Conservation (phyloP, 2,797 vertebrate genomes). For the Arctocebus calabarensis region DNA sequence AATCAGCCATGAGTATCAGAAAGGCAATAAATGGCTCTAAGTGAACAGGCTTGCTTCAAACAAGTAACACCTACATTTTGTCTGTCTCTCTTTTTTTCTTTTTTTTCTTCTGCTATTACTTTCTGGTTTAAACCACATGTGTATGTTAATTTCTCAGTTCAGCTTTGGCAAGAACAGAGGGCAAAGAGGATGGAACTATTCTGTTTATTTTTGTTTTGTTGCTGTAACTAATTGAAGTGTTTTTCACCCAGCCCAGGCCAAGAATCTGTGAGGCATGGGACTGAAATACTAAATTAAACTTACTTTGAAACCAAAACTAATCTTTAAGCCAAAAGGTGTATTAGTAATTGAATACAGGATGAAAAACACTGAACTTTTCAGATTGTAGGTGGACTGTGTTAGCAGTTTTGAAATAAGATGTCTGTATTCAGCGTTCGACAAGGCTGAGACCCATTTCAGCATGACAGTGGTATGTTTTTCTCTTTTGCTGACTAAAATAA, state of each 20-base stretch:
- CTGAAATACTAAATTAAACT: constrained; percentile 65
- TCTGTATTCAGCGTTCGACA: neutral
- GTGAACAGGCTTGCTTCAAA: neutral
- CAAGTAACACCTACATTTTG: neutral
- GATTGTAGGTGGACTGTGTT: neutral
- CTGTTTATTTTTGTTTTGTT: neutral
- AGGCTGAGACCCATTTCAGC: constrained; percentile 17
- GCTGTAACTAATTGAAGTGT: constrained; percentile 36
- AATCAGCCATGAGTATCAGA: constrained; percentile 2
- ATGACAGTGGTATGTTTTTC: constrained; percentile 8
- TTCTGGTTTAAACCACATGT: constrained; percentile 48
- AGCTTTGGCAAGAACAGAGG: neutral
- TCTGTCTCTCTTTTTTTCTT: too few species aligned
- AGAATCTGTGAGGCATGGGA: constrained; percentile 23
- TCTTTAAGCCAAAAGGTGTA: constrained; percentile 63
- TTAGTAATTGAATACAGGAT: constrained; percentile 22
- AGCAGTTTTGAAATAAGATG: neutral
- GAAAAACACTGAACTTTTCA: constrained; percentile 41
- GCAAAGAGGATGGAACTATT: neutral
- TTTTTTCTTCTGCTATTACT: neutral
- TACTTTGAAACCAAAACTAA: constrained; percentile 75
- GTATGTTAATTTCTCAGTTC: constrained; percentile 4
- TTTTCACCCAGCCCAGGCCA: neutral
- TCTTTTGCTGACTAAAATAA: constrained; percentile 75
- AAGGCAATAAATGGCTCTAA: neutral